Base-by-base conservation (phyloP, 2,113 vertebrate species). In the Nerophis lumbriciformis region DNA sequence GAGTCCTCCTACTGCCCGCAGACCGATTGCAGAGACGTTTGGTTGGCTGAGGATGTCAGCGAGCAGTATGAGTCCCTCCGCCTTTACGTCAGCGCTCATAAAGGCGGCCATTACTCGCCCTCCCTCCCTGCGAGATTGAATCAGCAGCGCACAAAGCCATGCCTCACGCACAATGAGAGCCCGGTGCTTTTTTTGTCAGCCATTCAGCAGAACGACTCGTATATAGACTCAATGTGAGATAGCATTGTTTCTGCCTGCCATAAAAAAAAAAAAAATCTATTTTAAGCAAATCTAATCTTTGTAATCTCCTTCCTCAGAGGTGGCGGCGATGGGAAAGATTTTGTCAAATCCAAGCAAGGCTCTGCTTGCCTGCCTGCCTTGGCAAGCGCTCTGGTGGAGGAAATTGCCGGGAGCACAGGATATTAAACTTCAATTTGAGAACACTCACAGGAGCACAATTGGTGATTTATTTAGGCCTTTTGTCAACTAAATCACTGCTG, bases 211-310 rank as follows among this genome's bases (percentile, higher is more conserved):
- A 78, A 77, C 66, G 82, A 80, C 85, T 81, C 72, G 84, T 84
- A 81, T 84, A 83, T 78, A 78, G 83, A 84, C 81, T 76, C 81
- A 84, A 80, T 87, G 67, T 37, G 44, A 82, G 85, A 89, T 86
- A 86, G 84, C 84, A 85, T 85, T 88, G 83, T 89, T 89, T 88
- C 85, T 88, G 79, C 66, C 71, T 72, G 73, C 82, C 87, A 84
- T 87, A 8, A 48, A 12, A 21, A 11, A 12, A 12, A 50, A 84
- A 83, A 88, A 85, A 84, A 87, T 87, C 82, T 86, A 87, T 82
- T 88, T 88, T 82, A 83, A 75, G 82, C 76, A 81, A 85, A 88
- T 88, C 85, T 85, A 89, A 89, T 89, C 84, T 87, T 80, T 82
- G 78, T 87, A 84, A 89, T 87, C 87, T 87, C 74, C 71, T 76